phyloP scores from a whole-genome alignment of 2,888 invertebrate genomes.

The Tachystola acroxantha region DNA sequence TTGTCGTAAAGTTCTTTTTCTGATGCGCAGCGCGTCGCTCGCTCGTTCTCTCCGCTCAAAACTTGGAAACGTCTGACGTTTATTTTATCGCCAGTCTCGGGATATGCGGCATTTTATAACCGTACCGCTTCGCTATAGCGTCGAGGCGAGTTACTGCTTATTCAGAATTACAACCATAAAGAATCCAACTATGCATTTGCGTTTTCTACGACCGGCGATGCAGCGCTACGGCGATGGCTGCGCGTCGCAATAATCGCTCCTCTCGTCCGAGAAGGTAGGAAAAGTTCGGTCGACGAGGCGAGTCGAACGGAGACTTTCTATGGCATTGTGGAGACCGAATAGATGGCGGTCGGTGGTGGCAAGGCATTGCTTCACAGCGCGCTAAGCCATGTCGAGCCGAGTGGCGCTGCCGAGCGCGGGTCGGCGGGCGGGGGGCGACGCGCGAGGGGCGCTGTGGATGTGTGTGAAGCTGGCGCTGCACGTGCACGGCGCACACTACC shows the following conservation, averaged over 20 bases:
- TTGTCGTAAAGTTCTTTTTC: slow-evolving; percentile 79
- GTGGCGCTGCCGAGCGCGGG: slow-evolving; percentile 31
- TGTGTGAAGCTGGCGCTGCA: slow-evolving; percentile 31
- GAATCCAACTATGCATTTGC: slow-evolving; percentile 38
- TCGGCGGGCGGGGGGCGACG: slow-evolving; percentile 27
- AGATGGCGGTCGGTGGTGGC: slow-evolving; percentile 51
- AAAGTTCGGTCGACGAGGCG: slow-evolving; percentile 69
- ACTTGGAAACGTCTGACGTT: slow-evolving; percentile 73
- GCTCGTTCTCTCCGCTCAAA: slow-evolving; percentile 69
- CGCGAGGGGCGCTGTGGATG: slow-evolving; percentile 26
- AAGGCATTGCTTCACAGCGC: slow-evolving; percentile 70
- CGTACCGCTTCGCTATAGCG: slow-evolving; percentile 46
- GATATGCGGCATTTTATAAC: slow-evolving; percentile 68
- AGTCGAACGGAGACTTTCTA: slow-evolving; percentile 73
- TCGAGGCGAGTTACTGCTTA: slow-evolving; percentile 55
- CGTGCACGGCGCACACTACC: slow-evolving; percentile 50
- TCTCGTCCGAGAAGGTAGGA: slow-evolving; percentile 62
- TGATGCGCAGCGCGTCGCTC: slow-evolving; percentile 74
- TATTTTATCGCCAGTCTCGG: slow-evolving; percentile 71
- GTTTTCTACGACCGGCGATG: slow-evolving; percentile 31
- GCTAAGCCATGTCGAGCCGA: slow-evolving; percentile 60
- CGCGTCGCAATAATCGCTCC: slow-evolving; percentile 44
- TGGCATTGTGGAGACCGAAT: slow-evolving; percentile 74
- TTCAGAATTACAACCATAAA: slow-evolving; percentile 63
- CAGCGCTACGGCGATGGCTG: slow-evolving; percentile 27